Base-by-base conservation (phyloP, 1,140 invertebrate genomes). In the Lasaia peninsularis region DNA sequence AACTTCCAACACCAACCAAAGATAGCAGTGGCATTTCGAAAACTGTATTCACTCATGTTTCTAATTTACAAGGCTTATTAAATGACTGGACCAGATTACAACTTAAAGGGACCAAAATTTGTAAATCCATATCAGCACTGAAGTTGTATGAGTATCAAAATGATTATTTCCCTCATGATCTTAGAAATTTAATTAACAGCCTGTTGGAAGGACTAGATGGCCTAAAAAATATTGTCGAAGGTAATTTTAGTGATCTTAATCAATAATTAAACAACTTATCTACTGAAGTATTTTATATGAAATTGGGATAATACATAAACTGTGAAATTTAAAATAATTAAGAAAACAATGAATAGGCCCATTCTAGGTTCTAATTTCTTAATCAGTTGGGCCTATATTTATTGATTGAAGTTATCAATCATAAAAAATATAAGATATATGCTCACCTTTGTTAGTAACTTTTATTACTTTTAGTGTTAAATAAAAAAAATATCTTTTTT, bases 121-220 rank as follows among this genome's bases (percentile, higher is more conserved):
- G 77, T 48, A 75, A 66, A 58, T 62, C 69, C 1, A 68, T 89
- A 51, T 67, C 65, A 16, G 62, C 74, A 16, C 56, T 87, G 33
- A 89, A 85, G 34, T 62, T 89, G 18, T 63, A 88, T 61, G 80
- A 87, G 58, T 77, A 60, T 62, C 56, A 70, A 7, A 69, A 77
- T 64, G 74, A 78, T 34, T 83, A 85, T 40, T 89, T 75, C 62
- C 87, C 87, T 16, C 59, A 72, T 16, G 75, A 83, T 58, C 44
- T 82, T 4, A 64, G 68, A 62, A 60, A 69, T 21, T 52, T 86
- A 1, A 79, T 65, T 32, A 73, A 80, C 6, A 64, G 64, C 37
- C 60, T 89, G 10, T 21, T 81, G 20, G 75, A 86, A 53, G 63
- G 66, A 21, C 53, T 71, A 34, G 65, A 76, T 56, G 55, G 58